phyloP scores from a whole-genome alignment of 1,140 invertebrate species.

The Drosophila neocordata region DNA sequence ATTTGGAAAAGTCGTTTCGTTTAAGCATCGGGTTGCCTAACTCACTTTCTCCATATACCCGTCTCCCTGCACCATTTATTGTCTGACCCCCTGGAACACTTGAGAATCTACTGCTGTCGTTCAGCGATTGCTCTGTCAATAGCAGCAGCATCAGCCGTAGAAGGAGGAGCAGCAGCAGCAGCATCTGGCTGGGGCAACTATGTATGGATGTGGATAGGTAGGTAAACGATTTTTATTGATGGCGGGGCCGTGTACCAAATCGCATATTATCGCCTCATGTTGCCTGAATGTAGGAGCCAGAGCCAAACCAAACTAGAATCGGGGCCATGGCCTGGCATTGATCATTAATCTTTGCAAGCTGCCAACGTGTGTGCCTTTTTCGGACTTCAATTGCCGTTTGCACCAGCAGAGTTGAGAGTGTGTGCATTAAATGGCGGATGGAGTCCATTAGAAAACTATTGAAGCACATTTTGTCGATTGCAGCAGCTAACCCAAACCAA shows the following conservation, averaged over 20 bases:
- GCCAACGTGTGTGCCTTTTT: conserved; percentile 77
- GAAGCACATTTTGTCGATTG: conserved; percentile 80
- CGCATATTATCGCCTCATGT: conserved; percentile 75
- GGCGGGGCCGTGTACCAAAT: conserved; percentile 61
- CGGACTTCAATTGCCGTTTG: conserved; percentile 67
- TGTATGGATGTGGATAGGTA: conserved; percentile 3
- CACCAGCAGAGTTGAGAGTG: conserved; percentile 26
- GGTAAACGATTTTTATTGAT: conserved; percentile 71
- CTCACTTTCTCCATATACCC: not conserved
- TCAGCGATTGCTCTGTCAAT: conserved; percentile 74
- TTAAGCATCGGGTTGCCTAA: conserved; percentile 6
- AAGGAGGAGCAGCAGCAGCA: conserved; percentile 8
- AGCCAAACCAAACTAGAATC: conserved; percentile 7
- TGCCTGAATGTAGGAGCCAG: conserved; percentile 24
- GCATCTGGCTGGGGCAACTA: too few species aligned
- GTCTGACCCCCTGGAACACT: conserved; percentile 19
- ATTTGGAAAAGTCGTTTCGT: conserved; percentile 40
- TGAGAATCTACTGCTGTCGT: conserved; percentile 45
- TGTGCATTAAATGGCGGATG: conserved; percentile 77
- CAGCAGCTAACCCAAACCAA: conserved; percentile 58
- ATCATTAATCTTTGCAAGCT: conserved; percentile 81
- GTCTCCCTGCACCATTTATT: too few species aligned
- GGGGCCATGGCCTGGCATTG: conserved; percentile 45
- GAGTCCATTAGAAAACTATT: conserved; percentile 80
- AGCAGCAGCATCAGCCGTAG: conserved; percentile 36